Conservation (phyloP, 2,113 vertebrate species). For the Calypte anna region DNA sequence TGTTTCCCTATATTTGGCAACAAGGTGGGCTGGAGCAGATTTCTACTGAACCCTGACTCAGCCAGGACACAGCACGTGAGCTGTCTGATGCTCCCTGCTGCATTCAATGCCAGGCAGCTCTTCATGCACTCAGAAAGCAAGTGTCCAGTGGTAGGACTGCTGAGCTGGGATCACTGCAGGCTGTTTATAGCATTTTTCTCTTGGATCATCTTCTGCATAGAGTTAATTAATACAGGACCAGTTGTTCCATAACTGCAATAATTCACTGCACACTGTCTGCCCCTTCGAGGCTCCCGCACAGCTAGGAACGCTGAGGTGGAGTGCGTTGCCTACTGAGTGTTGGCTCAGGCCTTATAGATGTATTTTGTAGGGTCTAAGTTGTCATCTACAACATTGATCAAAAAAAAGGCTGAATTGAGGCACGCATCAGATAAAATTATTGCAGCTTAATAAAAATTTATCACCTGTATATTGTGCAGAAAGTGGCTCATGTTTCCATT, state of each 20-base stretch:
- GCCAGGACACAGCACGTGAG: background rate
- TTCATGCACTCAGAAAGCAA: background rate
- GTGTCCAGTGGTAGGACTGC: no score
- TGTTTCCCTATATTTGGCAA: background rate
- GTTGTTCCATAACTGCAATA: background rate
- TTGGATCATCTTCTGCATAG: background rate
- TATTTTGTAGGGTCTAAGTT: background rate
- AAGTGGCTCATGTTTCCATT: background rate
- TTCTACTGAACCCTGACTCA: background rate
- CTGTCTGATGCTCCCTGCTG: background rate
- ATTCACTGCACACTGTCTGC: background rate
- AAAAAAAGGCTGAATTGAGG: background rate
- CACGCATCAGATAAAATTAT: background rate
- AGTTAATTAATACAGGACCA: background rate
- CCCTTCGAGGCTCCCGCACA: background rate
- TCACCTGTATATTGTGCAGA: background rate
- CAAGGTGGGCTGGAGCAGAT: background rate
- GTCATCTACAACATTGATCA: background rate
- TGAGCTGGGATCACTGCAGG: background rate
- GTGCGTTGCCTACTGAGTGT: fast-evolving
- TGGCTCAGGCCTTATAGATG: background rate
- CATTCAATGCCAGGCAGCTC: background rate
- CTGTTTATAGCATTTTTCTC: background rate
- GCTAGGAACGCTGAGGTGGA: background rate
- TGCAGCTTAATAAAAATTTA: conserved; percentile 22